phyloP scores from a whole-genome alignment of 2,797 vertebrate species.

The Tokudaia tokunoshimensis region DNA sequence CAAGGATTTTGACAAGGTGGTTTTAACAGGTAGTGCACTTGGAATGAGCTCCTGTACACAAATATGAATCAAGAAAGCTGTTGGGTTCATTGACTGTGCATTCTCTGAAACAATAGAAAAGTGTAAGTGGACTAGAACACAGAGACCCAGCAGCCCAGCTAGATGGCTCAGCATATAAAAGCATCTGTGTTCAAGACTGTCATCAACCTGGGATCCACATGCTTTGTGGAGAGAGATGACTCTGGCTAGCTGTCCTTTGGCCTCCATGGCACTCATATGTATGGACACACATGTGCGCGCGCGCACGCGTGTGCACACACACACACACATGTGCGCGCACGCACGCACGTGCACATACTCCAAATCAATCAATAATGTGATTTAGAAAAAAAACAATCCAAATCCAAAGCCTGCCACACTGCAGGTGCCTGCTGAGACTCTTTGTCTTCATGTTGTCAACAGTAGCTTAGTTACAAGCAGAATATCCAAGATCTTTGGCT shows the following conservation, averaged over 20 bases:
- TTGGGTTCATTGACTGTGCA: neutral
- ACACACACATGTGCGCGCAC: too few relatives aligned
- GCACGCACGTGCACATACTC: neutral
- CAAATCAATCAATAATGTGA: neutral
- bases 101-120: constrained; percentile 34
- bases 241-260: neutral
- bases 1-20: constrained; percentile 10
- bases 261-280: neutral
- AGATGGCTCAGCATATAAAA: neutral
- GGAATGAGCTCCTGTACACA: constrained; percentile 5
- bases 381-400: neutral
- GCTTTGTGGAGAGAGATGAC: neutral
- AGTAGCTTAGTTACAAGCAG: neutral
- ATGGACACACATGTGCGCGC: too few relatives aligned
- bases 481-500: constrained; percentile 15
- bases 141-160: neutral
- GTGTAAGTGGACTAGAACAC: neutral
- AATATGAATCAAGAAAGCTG: neutral
- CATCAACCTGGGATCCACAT: too few relatives aligned
- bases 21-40: neutral
- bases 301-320: neutral
- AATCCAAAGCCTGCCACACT: neutral
- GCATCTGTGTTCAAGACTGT: too few relatives aligned
- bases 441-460: neutral
- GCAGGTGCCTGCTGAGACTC: neutral